A percentile compares a stretch with the other conserved stretches of the same genome.
phyloP scores from a whole-genome alignment of 2,113 vertebrate species.

The Pelecanus crispus region DNA sequence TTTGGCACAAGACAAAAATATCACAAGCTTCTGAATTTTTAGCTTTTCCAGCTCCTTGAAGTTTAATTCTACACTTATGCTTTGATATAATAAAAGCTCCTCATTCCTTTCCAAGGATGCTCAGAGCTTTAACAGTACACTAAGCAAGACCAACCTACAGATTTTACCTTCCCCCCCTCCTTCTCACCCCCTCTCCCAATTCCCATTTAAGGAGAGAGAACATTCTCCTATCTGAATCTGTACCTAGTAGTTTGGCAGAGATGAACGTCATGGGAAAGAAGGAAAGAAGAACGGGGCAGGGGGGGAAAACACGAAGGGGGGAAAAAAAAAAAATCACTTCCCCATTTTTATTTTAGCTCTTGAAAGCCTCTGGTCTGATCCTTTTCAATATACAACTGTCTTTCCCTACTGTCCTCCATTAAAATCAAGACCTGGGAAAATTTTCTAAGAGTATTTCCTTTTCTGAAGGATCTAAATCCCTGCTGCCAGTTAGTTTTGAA shows the following conservation, averaged over 20 bases:
- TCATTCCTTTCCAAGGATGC: constrained; percentile 13
- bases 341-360: neutral
- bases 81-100: constrained; percentile 8
- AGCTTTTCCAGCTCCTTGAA: constrained; percentile 16
- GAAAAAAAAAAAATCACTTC: neutral
- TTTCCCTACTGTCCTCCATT: neutral
- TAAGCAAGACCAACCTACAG: constrained; percentile 16
- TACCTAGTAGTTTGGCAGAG: neutral
- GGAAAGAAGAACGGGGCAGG: fast-evolving
- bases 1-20: neutral
- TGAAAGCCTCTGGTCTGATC: neutral
- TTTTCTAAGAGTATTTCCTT: neutral
- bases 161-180: constrained; percentile 16
- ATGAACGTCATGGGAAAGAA: neutral
- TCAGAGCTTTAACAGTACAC: constrained; percentile 1
- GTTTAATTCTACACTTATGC: constrained; percentile 16
- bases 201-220: neutral
- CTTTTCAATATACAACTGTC: neutral
- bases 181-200: neutral
- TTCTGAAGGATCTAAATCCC: neutral
- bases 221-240: neutral
- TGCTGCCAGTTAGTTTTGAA: neutral
- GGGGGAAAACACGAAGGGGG: fast-evolving
- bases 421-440: neutral
- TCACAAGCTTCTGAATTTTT: constrained; percentile 24